phyloP scores from a whole-genome alignment of 2,797 vertebrate genomes.

The Arvicola amphibius region DNA sequence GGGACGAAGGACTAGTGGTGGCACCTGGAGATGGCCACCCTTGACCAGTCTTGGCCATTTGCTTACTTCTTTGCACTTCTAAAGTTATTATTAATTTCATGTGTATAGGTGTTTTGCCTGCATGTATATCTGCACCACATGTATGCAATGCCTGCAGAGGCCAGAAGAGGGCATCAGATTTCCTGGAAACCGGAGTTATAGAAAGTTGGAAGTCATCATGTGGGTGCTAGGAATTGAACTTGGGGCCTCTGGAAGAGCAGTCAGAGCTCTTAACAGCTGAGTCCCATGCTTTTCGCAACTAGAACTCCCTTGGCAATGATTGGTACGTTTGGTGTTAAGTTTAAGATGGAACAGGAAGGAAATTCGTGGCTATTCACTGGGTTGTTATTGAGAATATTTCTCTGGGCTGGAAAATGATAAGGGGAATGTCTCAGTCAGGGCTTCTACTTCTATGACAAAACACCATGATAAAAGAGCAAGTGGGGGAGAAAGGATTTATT shows the following conservation, averaged over 20 bases:
- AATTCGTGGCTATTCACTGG: not conserved
- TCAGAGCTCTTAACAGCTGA: not conserved
- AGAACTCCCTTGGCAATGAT: not conserved
- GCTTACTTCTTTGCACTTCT: not conserved
- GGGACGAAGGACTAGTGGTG: not conserved
- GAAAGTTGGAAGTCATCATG: not conserved
- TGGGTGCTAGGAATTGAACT: not conserved
- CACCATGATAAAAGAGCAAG: not conserved
- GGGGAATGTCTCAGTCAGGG: not conserved
- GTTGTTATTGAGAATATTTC: not conserved
- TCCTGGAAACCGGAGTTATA: not conserved
- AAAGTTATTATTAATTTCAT: not conserved
- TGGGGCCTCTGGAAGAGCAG: not conserved
- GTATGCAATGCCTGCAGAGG: not conserved
- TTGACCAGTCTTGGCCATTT: not conserved
- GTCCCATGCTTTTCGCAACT: not conserved
- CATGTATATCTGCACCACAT: not conserved
- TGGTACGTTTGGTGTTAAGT: not conserved
- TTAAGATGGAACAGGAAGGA: not conserved
- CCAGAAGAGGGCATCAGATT: not conserved
- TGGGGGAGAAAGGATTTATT: not conserved
- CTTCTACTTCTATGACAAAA: not conserved
- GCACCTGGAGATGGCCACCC: rapidly evolving
- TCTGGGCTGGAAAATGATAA: not conserved
- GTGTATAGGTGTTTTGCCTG: not conserved